Base-by-base conservation (phyloP, 2,888 invertebrate species). In the Hypsopygia costalis region DNA sequence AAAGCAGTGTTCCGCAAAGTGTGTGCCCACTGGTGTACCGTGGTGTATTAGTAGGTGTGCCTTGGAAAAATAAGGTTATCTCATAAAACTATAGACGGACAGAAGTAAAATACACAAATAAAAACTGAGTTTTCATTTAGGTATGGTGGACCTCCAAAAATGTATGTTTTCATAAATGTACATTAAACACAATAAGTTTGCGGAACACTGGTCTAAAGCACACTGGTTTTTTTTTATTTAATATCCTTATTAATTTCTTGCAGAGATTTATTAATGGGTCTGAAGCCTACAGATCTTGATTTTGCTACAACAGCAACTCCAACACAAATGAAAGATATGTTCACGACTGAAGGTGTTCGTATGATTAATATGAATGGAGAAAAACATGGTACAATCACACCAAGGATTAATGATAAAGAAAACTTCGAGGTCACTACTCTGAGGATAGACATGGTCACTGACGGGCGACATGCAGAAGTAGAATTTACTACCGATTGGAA, bases 261-360 rank as follows among this genome's bases (percentile, higher is more conserved):
- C 53, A 92, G 96, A 51, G 97, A 97, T 76, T 86, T 97, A 21
- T 71, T 97, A n/a, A 91, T 94, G 91, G 92, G 92, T 3, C 91
- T 91, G 36, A 81, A 86, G 52, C 98, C 98, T 0, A 94, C 94
- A 66, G 99, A 99, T 81, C 85, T 99, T 36, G 99, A 99, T 83
- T 98, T 99, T 89, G 99, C 99, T 0, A 98, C 99, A 4, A 95
- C 94, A 9, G 99, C 99, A 6, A 99, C 98, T 0, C 99, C 99
- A 0, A 91, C 93, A 9, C 91, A 99, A 87, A 98, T 99, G 98
- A 98, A 97, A 71, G 91, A 93, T 27, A 96, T 99, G 94, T 98
- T 99, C 67, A 92, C 86, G 4, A 82, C 89, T 34, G 97, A 98
- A 83, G 89, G 92, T 37, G 90, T 99, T 16, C 90, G 99, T 49